Evolutionary conservation across 2,888 invertebrate genomes (phyloP).

Genomic region (Dasypogon diadema): DNA sequence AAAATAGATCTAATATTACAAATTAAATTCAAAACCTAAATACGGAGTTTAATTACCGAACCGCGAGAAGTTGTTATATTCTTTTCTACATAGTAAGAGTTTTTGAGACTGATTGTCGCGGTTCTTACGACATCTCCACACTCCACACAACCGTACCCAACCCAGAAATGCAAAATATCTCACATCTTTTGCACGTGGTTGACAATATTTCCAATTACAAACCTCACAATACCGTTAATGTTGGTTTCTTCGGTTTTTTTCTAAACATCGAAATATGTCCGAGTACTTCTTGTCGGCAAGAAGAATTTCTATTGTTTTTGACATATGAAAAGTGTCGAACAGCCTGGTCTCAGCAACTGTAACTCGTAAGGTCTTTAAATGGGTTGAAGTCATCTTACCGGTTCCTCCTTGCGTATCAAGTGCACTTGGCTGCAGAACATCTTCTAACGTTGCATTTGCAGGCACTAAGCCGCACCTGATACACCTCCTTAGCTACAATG

Average conservation of each 20-base stretch:
- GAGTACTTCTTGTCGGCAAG: constrained; percentile 6
- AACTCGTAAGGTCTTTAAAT: constrained; percentile 38
- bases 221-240: constrained; percentile 30
- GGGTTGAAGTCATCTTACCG: constrained; percentile 33
- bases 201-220: constrained; percentile 20
- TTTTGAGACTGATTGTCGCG: too few relatives aligned
- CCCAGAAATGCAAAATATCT: constrained; percentile 20
- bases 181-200: constrained; percentile 5
- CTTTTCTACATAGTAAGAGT: too few relatives aligned
- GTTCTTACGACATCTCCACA: too few relatives aligned
- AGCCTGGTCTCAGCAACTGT: constrained; percentile 35
- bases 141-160: too few relatives aligned
- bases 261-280: background rate
- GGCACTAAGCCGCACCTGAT: constrained; percentile 34
- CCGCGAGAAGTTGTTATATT: too few relatives aligned
- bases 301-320: constrained; percentile 52
- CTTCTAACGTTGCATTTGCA: background rate
- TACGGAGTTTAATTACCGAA: too few relatives aligned
- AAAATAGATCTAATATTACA: too few relatives aligned
- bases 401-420: background rate
- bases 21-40: too few relatives aligned
- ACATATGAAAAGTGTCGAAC: constrained; percentile 49
- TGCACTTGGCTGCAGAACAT: constrained; percentile 10
- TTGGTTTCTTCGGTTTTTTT: constrained; percentile 10
- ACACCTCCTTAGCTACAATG: background rate